Evolutionary conservation across 2,888 invertebrate genomes (phyloP).

Genomic region (Sarcophaga rosellei): DNA sequence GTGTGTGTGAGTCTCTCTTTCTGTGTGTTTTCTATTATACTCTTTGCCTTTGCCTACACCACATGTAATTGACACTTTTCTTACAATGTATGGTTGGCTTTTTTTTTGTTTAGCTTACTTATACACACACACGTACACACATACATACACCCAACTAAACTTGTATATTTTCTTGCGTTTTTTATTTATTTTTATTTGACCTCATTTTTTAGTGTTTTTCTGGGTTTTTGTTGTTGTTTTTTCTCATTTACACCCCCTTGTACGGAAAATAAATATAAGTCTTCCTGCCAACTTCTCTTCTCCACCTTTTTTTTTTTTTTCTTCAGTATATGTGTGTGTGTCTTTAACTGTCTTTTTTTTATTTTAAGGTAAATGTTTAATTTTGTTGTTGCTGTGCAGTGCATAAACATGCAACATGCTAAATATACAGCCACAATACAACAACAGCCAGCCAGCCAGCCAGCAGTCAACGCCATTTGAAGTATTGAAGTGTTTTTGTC

Average conservation of each 20-base stretch:
- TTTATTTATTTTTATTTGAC: slow-evolving; percentile 47
- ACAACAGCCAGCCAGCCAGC: background rate
- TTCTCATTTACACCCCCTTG: background rate
- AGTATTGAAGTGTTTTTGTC: slow-evolving; percentile 58
- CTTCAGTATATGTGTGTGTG: slow-evolving; percentile 11
- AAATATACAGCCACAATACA: slow-evolving; percentile 1
- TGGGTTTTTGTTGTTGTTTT: slow-evolving; percentile 17
- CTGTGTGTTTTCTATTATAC: background rate
- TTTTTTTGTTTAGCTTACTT: slow-evolving; percentile 18
- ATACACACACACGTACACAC: slow-evolving; percentile 29
- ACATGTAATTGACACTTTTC: slow-evolving; percentile 65
- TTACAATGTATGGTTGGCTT: slow-evolving; percentile 19
- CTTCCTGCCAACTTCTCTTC: background rate
- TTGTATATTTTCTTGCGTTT: background rate
- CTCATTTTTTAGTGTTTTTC: slow-evolving; percentile 52
- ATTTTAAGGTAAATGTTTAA: slow-evolving; percentile 62
- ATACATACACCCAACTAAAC: background rate
- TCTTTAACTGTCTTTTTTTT: slow-evolving; percentile 31
- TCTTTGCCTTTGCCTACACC: slow-evolving; percentile 8
- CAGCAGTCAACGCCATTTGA: slow-evolving; percentile 7
- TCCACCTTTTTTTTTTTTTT: background rate
- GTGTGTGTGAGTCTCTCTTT: background rate
- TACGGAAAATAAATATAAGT: background rate
- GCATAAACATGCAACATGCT: slow-evolving; percentile 65
- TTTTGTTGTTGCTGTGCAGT: slow-evolving; percentile 36